Conservation (phyloP, 2,797 vertebrate genomes). For the Chrosomus eos region DNA sequence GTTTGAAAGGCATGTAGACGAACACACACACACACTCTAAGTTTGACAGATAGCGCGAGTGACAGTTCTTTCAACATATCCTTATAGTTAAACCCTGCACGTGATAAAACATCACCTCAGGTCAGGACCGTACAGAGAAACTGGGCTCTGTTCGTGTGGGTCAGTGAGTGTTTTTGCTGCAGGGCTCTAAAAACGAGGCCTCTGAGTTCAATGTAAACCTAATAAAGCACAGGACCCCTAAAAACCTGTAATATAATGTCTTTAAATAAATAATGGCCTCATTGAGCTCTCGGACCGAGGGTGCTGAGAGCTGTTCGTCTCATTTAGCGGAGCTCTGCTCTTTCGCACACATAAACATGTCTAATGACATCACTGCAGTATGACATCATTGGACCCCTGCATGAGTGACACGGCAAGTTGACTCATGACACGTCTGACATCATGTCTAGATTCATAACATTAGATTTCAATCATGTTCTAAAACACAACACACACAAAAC, state of each 20-base stretch:
- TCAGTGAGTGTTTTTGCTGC: constrained; percentile 25
- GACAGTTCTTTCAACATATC: background rate
- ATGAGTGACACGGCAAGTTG: background rate
- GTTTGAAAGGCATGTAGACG: background rate
- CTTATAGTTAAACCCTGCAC: background rate
- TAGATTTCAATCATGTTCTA: background rate
- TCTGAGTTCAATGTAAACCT: constrained; percentile 23
- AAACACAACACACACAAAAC: background rate
- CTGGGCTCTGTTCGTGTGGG: background rate
- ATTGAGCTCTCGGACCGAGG: background rate
- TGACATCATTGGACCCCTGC: constrained; percentile 49
- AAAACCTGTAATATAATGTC: constrained; percentile 1
- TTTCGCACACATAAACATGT: constrained; percentile 33
- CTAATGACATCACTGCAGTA: constrained; percentile 36
- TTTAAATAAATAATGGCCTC: constrained; percentile 34
- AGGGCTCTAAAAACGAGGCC: constrained; percentile 18
- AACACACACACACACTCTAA: background rate
- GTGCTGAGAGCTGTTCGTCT: background rate
- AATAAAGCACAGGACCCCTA: constrained; percentile 28
- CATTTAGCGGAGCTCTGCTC: constrained; percentile 43
- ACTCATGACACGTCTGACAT: background rate
- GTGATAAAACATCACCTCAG: background rate
- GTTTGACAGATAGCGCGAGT: background rate
- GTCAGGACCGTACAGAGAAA: background rate
- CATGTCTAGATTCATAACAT: background rate